Conservation (phyloP, 2,888 invertebrate species). For the Linnaemya tessellans region DNA sequence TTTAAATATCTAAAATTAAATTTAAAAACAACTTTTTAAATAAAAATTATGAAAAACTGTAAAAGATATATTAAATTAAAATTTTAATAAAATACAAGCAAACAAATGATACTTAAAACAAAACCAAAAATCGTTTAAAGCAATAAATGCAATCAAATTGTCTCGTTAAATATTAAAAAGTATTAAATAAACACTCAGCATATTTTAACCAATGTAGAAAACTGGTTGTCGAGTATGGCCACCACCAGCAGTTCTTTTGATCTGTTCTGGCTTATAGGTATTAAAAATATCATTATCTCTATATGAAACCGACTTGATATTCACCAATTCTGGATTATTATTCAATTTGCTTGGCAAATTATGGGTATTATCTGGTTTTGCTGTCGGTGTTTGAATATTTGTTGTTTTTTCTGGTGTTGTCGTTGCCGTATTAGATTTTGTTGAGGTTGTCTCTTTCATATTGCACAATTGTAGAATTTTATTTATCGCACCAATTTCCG, state of each 20-base stretch:
- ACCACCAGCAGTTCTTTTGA: background rate
- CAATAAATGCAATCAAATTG: background rate
- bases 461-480: slow-evolving; percentile 63
- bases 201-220: slow-evolving; percentile 69
- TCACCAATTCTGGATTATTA: slow-evolving; percentile 12
- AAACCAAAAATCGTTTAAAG: background rate
- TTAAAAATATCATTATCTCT: slow-evolving; percentile 33
- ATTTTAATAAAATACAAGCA: slow-evolving; percentile 20
- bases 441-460: slow-evolving; percentile 5
- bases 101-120: too few relatives aligned
- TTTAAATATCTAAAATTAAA: slow-evolving; percentile 32
- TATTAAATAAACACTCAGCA: background rate
- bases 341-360: slow-evolving; percentile 3
- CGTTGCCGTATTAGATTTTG: background rate
- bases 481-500: slow-evolving; percentile 61
- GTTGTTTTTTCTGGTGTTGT: background rate
- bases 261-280: slow-evolving; percentile 30
- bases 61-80: background rate
- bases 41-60: slow-evolving; percentile 7
- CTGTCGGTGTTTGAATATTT: background rate
- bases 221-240: slow-evolving; percentile 58
- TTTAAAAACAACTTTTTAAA: background rate
- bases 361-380: slow-evolving; percentile 2
- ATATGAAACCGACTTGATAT: slow-evolving; percentile 29
- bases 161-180: background rate